Evolutionary conservation across 1,140 invertebrate species (phyloP), one percentile per base, ranked within the genome.

Genomic region (Atta cephalotes): DNA sequence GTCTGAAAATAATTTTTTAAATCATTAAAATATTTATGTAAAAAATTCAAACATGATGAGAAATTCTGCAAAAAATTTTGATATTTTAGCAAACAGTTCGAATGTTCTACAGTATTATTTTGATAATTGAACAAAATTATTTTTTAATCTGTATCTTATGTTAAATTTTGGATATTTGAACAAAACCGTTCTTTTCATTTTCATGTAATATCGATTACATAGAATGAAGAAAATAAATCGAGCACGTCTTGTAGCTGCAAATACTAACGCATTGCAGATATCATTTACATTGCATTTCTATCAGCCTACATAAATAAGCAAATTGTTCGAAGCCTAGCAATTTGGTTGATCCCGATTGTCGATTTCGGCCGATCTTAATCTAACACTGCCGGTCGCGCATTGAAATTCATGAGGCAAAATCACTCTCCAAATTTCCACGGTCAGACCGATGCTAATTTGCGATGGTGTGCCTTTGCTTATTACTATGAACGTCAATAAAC

Each of bases 331-430:
- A 87, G 89, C 87, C 86, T 9, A 62, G 35, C 77, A 68, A 89
- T 89, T 82, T 86, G 88, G 89, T 53, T 86, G 81, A 84, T 87
- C 51, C 53, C 72, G 6, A 39, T 53, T 66, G 79, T 86, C 89
- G 89, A 90, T 89, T 90, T 82, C 74, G 88, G 28, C 70, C 65
- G 89, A 87, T 90, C 85, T 90, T 90, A 89, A 90, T 90, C 89
- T 89, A 71, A 14, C 80, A 31, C 51, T 14, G 45, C 60, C 49
- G 72, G 49, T 35, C 74, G 31, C 70, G 76, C 85, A 90, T 90
- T 90, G 88, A 90, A 90, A 89, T 90, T 90, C 89, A 90, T 90
- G 89, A 90, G 63, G 88, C 79, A 87, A 87, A 90, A 90, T 90
- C 79, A 74, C 74, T 76, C 85, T 18, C 28, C 71, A 63, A 90